phyloP scores from a whole-genome alignment of 2,888 invertebrate species.

The Epicampocera succincta region DNA sequence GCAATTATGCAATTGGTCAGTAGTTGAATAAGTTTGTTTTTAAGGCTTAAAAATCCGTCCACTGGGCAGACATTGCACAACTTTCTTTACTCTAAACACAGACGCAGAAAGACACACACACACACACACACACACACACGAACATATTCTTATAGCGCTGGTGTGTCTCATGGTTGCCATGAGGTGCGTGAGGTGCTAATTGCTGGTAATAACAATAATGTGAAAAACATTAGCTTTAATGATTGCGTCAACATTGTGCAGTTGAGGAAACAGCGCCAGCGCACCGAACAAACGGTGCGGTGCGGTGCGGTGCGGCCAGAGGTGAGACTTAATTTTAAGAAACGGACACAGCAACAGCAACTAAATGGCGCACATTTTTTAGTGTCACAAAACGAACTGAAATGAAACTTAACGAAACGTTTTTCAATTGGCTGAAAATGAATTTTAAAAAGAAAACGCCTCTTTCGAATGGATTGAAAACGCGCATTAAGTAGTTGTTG shows the following conservation, averaged over 20 bases:
- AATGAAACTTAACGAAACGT: conserved; percentile 41
- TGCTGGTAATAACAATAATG: conserved; percentile 68
- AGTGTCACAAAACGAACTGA: conserved; percentile 51
- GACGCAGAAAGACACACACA: neutral
- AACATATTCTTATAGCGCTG: neutral
- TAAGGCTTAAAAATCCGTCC: neutral
- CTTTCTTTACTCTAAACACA: neutral
- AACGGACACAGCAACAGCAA: too few species aligned
- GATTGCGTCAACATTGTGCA: conserved; percentile 64
- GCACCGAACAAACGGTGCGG: neutral
- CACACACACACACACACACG: neutral
- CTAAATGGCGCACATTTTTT: conserved; percentile 56
- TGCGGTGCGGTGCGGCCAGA: neutral
- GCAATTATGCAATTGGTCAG: conserved; percentile 39
- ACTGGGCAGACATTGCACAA: neutral
- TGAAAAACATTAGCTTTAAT: conserved; percentile 64
- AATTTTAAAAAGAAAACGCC: conserved; percentile 59
- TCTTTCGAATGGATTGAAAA: conserved; percentile 38
- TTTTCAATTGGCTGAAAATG: conserved; percentile 59
- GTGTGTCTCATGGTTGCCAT: conserved; percentile 17
- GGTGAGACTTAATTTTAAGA: conserved; percentile 28
- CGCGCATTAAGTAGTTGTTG: conserved; percentile 6
- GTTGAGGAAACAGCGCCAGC: conserved; percentile 29
- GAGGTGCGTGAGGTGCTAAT: conserved; percentile 69
- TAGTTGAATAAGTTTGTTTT: conserved; percentile 44